These are phyloP conservation scores for Lycorma delicatula DNA, from an alignment of 1,140 invertebrate species.

Conservation along the genomic window DNA sequence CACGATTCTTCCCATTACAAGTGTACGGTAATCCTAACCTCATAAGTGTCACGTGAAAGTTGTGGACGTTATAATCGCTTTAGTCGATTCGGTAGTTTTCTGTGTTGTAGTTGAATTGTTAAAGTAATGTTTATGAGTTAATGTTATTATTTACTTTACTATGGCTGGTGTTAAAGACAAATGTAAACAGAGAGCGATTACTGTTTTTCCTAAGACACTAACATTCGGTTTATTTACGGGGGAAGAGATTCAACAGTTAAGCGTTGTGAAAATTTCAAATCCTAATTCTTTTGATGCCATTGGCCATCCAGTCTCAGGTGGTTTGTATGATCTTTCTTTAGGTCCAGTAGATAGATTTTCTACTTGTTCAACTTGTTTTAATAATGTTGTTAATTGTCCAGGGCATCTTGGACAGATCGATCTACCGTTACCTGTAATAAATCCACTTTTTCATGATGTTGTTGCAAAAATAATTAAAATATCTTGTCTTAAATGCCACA, in stretches of 20 bases:
- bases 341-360: constrained; percentile 44
- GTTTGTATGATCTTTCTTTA: constrained; percentile 77
- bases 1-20: no score
- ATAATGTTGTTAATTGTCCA: constrained; percentile 59
- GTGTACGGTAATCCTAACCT: no score
- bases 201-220: constrained; percentile 7
- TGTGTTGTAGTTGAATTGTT: not conserved
- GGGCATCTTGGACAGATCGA: constrained; percentile 95
- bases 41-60: no score
- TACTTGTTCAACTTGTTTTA: constrained; percentile 73
- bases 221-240: constrained; percentile 35
- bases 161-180: not conserved
- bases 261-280: constrained; percentile 77
- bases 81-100: no score
- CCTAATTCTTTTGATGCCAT: constrained; percentile 75
- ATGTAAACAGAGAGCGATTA: not conserved
- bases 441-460: constrained; percentile 79
- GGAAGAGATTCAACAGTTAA: constrained; percentile 79
- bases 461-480: constrained; percentile 58
- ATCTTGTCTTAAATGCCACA: constrained; percentile 60
- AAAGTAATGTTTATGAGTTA: not conserved
- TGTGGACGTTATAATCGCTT: no score
- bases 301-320: constrained; percentile 70
- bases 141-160: not conserved
- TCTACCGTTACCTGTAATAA: constrained; percentile 82